These are phyloP conservation scores for Coccyzus lansbergi DNA, from an alignment of 2,797 vertebrate genomes.

Conservation along the genomic window DNA sequence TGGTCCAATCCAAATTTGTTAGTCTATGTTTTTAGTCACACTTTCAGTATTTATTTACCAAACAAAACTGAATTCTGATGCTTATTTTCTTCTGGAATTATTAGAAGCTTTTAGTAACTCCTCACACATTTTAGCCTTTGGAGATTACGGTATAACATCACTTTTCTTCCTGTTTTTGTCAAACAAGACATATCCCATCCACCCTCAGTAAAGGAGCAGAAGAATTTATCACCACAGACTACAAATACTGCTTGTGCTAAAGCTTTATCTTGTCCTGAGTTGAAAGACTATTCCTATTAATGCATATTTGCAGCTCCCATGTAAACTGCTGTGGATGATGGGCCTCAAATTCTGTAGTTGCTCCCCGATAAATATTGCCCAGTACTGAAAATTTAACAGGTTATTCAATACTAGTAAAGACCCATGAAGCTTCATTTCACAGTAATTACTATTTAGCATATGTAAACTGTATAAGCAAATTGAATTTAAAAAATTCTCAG, in stretches of 20 bases:
- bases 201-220: background rate
- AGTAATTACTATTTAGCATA: constrained; percentile 26
- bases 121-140: background rate
- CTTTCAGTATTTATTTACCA: background rate
- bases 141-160: background rate
- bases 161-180: background rate
- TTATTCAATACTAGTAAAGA: constrained; percentile 38
- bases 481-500: background rate
- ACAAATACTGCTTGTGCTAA: background rate
- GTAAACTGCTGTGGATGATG: background rate
- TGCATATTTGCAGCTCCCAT: background rate
- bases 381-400: constrained; percentile 4
- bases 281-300: constrained; percentile 31
- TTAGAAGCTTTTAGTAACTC: background rate
- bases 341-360: background rate
- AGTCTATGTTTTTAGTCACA: background rate
- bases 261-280: constrained; percentile 2
- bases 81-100: background rate
- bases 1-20: background rate
- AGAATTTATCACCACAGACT: background rate
- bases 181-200: background rate
- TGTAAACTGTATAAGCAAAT: constrained; percentile 2
- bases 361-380: background rate
- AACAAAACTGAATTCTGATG: background rate
- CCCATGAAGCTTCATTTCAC: constrained; percentile 44